Conservation (phyloP, 2,888 invertebrate genomes). For the Gymnoscelis rufifasciata region DNA sequence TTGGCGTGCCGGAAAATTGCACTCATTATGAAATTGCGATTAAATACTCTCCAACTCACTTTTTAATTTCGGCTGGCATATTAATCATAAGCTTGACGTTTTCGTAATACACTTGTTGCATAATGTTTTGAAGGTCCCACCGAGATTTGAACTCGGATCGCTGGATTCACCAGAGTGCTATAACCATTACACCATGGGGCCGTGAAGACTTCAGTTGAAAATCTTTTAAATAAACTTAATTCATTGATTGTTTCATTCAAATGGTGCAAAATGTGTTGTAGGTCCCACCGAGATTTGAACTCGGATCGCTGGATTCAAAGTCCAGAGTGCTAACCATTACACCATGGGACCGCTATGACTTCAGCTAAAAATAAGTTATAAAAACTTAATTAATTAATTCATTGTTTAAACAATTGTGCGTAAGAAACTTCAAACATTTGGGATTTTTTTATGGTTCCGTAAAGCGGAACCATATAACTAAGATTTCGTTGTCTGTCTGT, state of each 20-base stretch:
- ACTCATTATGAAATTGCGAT: conserved; percentile 22
- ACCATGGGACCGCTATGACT: background rate
- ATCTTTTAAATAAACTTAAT: too few species aligned
- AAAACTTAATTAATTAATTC: too few species aligned
- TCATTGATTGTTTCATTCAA: too few species aligned
- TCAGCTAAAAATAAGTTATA: too few species aligned
- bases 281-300: conserved; percentile 89
- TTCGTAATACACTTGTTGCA: background rate
- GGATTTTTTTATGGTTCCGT: too few species aligned
- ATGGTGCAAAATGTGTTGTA: conserved; percentile 20
- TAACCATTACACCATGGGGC: background rate
- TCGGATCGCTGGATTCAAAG: conserved; percentile 87
- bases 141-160: conserved; percentile 90
- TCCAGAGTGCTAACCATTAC: background rate
- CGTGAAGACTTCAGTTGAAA: too few species aligned
- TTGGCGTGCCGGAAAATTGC: conserved; percentile 20
- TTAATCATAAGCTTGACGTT: background rate
- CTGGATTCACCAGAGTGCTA: conserved; percentile 79
- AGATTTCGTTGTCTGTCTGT: too few species aligned
- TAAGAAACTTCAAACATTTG: too few species aligned
- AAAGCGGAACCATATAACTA: too few species aligned
- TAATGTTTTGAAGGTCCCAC: conserved; percentile 77
- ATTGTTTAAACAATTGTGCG: too few species aligned
- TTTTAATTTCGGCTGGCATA: conserved; percentile 1
- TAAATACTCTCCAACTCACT: conserved; percentile 12